Conservation (phyloP, 2,888 invertebrate genomes). For the Lottia scabra region DNA sequence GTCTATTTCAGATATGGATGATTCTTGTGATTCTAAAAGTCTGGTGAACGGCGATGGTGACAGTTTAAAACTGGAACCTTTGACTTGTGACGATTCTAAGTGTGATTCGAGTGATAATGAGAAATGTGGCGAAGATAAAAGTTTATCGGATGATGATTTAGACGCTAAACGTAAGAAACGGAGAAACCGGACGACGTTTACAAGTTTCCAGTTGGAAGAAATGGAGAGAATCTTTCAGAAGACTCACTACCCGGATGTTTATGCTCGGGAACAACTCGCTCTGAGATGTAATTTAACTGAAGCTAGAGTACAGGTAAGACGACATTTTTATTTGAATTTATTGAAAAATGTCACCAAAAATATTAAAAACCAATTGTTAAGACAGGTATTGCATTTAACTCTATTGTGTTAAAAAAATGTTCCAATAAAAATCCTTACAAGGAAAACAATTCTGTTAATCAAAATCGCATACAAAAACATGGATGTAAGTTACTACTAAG, state of each 20-base stretch:
- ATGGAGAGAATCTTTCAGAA: slow-evolving; percentile 70
- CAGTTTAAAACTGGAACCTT: slow-evolving; percentile 13
- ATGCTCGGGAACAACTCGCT: slow-evolving; percentile 68
- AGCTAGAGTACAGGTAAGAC: slow-evolving; percentile 67
- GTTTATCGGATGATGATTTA: slow-evolving; percentile 30
- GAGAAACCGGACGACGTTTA: slow-evolving; percentile 69
- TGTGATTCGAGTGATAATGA: slow-evolving; percentile 18
- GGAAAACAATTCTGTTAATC: too few species aligned
- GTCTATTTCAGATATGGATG: slow-evolving; percentile 12
- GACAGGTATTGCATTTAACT: too few species aligned
- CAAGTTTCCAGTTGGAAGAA: slow-evolving; percentile 69
- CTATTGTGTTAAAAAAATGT: too few species aligned
- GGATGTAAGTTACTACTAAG: too few species aligned
- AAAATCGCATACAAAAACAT: too few species aligned
- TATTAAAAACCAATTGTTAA: too few species aligned
- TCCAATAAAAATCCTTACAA: too few species aligned
- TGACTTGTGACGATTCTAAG: slow-evolving; percentile 7
- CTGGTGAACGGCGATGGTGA: slow-evolving; percentile 11
- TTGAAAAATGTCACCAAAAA: too few species aligned
- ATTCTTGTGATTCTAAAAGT: slow-evolving; percentile 13
- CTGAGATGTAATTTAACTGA: slow-evolving; percentile 67
- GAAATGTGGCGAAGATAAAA: slow-evolving; percentile 6
- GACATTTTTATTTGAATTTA: neutral
- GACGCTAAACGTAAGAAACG: slow-evolving; percentile 66
- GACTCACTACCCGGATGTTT: slow-evolving; percentile 70